A percentile compares a stretch with the other conserved stretches of the same genome.
phyloP scores from a whole-genome alignment of 2,113 vertebrate species.

The Rafetus swinhoei region DNA sequence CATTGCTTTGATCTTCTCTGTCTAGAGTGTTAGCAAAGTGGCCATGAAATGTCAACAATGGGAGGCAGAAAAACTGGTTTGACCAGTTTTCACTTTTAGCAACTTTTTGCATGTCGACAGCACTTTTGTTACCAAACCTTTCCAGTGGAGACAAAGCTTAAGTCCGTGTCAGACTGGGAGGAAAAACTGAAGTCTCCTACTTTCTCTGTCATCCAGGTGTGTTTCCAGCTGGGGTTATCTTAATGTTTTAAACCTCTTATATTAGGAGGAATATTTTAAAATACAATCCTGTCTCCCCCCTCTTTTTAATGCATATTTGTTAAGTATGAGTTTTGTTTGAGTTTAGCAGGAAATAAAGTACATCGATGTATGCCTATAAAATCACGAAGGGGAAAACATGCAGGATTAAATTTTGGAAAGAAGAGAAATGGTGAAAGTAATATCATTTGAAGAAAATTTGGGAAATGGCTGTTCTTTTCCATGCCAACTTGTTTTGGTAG shows the following conservation, averaged over 20 bases:
- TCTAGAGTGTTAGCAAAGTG: no score
- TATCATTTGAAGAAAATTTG: neutral
- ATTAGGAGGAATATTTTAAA: neutral
- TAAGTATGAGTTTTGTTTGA: neutral
- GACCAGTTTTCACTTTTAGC: no score
- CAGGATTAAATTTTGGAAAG: neutral
- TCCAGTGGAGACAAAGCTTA: no score
- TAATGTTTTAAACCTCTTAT: neutral
- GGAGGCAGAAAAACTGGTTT: no score
- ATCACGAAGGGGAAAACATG: no score
- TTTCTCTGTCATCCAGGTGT: neutral
- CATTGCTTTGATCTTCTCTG: no score
- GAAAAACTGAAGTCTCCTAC: neutral
- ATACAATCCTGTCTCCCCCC: neutral
- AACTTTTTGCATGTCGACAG: no score
- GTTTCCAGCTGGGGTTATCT: neutral
- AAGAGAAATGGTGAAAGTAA: neutral
- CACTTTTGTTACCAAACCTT: no score
- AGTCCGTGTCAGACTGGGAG: neutral
- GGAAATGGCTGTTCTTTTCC: conserved; percentile 1
- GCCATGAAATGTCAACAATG: no score
- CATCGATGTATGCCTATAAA: no score
- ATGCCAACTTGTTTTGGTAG: conserved; percentile 18
- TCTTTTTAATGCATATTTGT: neutral
- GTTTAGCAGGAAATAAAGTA: no score